phyloP scores from a whole-genome alignment of 2,888 invertebrate species.

The Timandra comae region DNA sequence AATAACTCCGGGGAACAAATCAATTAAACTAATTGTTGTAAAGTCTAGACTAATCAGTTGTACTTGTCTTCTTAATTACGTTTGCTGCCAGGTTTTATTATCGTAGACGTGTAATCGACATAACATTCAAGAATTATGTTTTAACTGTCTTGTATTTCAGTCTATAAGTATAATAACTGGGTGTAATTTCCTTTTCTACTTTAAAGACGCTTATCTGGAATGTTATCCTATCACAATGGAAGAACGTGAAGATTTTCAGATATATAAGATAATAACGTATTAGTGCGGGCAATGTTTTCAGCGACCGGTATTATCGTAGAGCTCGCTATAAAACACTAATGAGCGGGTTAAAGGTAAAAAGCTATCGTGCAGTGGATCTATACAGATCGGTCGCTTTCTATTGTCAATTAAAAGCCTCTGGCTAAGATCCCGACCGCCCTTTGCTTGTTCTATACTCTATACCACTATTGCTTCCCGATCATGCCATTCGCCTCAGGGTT shows the following conservation, averaged over 20 bases:
- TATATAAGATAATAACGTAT: slow-evolving; percentile 39
- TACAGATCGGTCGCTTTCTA: slow-evolving; percentile 50
- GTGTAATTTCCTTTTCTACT: slow-evolving; percentile 36
- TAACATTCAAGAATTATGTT: slow-evolving; percentile 30
- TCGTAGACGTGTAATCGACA: slow-evolving; percentile 41
- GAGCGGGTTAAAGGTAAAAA: slow-evolving; percentile 55
- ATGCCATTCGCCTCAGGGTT: slow-evolving; percentile 61
- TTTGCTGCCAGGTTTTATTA: slow-evolving; percentile 21
- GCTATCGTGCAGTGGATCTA: slow-evolving; percentile 47
- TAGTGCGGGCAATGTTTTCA: slow-evolving; percentile 33
- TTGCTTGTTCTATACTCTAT: slow-evolving; percentile 61
- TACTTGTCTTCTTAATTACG: slow-evolving; percentile 13
- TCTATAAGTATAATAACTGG: slow-evolving; percentile 30
- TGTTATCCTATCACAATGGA: slow-evolving; percentile 28
- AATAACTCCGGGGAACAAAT: too few species aligned
- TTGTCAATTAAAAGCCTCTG: slow-evolving; percentile 69
- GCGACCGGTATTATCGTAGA: slow-evolving; percentile 23
- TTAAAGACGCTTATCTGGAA: slow-evolving; percentile 27
- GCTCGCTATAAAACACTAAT: slow-evolving; percentile 36
- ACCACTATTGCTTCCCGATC: slow-evolving; percentile 63
- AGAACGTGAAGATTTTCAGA: slow-evolving; percentile 34
- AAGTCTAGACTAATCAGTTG: slow-evolving; percentile 7
- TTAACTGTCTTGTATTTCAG: slow-evolving; percentile 31
- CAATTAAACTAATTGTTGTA: slow-evolving; percentile 5
- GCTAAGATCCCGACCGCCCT: slow-evolving; percentile 62